phyloP scores from a whole-genome alignment of 2,888 invertebrate species.

The Thereva unica region DNA sequence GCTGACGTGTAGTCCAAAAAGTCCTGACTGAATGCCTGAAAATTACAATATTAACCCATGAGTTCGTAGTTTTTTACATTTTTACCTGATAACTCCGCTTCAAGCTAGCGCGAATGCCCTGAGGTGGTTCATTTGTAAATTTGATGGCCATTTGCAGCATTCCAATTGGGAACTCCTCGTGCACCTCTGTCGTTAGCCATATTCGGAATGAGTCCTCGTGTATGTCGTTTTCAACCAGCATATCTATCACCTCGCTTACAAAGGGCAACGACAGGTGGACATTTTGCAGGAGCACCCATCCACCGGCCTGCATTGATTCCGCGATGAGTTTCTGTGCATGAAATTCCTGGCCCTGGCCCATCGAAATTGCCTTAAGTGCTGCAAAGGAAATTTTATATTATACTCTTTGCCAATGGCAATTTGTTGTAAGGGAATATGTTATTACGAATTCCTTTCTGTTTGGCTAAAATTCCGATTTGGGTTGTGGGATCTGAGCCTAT shows the following conservation, averaged over 20 bases:
- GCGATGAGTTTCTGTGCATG: slow-evolving; percentile 82
- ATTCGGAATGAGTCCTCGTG: slow-evolving; percentile 83
- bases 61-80: slow-evolving; percentile 33
- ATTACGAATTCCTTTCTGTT: slow-evolving; percentile 80
- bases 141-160: slow-evolving; percentile 89
- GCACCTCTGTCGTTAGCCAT: slow-evolving; percentile 95
- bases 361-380: slow-evolving; percentile 86
- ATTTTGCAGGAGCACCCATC: slow-evolving; percentile 94
- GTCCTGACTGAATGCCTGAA: slow-evolving; percentile 68
- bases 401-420: not conserved
- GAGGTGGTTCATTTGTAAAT: slow-evolving; percentile 96
- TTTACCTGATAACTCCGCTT: slow-evolving; percentile 84
- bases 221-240: slow-evolving; percentile 80
- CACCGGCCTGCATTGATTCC: slow-evolving; percentile 78
- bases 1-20: slow-evolving; percentile 89
- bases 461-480: slow-evolving; percentile 85
- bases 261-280: slow-evolving; percentile 95
- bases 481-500: slow-evolving; percentile 97
- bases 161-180: slow-evolving; percentile 90
- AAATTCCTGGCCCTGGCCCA: slow-evolving; percentile 95
- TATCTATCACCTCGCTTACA: slow-evolving; percentile 89
- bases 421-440: not conserved
- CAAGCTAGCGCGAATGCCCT: slow-evolving; percentile 91
- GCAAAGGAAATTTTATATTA: slow-evolving; percentile 7
- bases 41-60: not conserved